Percentiles rank a stretch among this genome's conserved stretches.
Conservation (phyloP, 2,797 vertebrate genomes). For the Sternarchorhynchus goeldii region DNA sequence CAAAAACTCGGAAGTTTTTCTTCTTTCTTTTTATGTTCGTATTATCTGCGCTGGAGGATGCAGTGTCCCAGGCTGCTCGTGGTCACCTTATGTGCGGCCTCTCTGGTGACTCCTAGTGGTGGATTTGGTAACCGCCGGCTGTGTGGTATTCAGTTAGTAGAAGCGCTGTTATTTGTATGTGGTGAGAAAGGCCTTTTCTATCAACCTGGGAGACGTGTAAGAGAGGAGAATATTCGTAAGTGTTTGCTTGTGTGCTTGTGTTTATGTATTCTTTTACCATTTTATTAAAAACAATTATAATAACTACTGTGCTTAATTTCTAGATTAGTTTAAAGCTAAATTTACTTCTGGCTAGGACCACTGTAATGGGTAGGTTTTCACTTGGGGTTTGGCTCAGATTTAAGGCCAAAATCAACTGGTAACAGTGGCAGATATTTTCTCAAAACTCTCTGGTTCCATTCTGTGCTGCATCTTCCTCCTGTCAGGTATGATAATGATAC, state of each 20-base stretch:
- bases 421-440: neutral
- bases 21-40: too few relatives aligned
- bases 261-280: neutral
- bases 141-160: conserved; percentile 51
- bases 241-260: neutral
- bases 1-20: too few relatives aligned
- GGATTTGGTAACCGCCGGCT: conserved; percentile 33
- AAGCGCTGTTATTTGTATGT: conserved; percentile 51
- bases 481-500: neutral
- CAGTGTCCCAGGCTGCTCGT: conserved; percentile 11
- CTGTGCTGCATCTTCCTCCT: neutral
- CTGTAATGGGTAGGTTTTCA: too few relatives aligned
- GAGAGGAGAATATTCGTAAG: conserved; percentile 45
- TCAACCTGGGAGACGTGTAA: conserved; percentile 38
- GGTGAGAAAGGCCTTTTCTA: conserved; percentile 54
- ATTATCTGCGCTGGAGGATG: conserved; percentile 26
- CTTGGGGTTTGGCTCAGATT: too few relatives aligned
- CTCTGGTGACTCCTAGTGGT: conserved; percentile 39
- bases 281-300: neutral
- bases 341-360: neutral
- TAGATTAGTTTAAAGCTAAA: too few relatives aligned
- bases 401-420: too few relatives aligned
- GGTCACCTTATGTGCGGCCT: conserved; percentile 27
- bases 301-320: too few relatives aligned
- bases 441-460: neutral